Percentiles rank a stretch among this genome's conserved stretches.
Evolutionary conservation across 2,888 invertebrate species (phyloP).

Genomic region (Xanthia icteritia): DNA sequence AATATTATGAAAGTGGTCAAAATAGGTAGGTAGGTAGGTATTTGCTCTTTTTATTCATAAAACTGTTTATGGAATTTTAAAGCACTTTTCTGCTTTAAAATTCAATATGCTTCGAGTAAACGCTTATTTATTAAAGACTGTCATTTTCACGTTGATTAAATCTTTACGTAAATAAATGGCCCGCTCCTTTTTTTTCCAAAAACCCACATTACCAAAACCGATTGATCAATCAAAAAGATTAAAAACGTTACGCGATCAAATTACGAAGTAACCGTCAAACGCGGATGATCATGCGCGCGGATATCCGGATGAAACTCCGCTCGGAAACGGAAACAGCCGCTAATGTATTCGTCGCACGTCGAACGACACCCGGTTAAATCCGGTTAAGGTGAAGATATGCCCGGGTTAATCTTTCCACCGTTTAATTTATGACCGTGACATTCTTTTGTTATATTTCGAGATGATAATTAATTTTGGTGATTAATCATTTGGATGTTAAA

Average conservation of each 20-base stretch:
- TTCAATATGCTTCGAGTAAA: background rate
- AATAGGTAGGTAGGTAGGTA: background rate
- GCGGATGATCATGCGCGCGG: constrained; percentile 79
- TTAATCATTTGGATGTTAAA: constrained; percentile 63
- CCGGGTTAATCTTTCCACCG: constrained; percentile 84
- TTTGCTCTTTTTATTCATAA: background rate
- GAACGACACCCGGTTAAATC: constrained; percentile 85
- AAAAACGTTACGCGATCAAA: constrained; percentile 73
- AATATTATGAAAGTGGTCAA: background rate
- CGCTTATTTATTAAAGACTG: background rate
- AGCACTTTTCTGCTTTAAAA: background rate
- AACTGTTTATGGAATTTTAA: background rate
- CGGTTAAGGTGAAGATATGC: constrained; percentile 88
- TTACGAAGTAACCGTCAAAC: constrained; percentile 74
- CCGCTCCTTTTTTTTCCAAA: constrained; percentile 2
- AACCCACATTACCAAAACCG: constrained; percentile 21
- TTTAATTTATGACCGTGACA: constrained; percentile 85
- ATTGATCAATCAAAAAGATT: constrained; percentile 68
- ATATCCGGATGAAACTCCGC: constrained; percentile 77
- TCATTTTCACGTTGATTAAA: background rate
- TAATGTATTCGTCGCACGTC: constrained; percentile 88
- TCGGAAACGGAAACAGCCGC: constrained; percentile 73
- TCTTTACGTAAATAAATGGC: background rate
- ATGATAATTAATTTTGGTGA: constrained; percentile 69
- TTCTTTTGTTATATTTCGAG: constrained; percentile 74